Conservation (phyloP, 2,888 invertebrate species). For the Tenthredo amoena region DNA sequence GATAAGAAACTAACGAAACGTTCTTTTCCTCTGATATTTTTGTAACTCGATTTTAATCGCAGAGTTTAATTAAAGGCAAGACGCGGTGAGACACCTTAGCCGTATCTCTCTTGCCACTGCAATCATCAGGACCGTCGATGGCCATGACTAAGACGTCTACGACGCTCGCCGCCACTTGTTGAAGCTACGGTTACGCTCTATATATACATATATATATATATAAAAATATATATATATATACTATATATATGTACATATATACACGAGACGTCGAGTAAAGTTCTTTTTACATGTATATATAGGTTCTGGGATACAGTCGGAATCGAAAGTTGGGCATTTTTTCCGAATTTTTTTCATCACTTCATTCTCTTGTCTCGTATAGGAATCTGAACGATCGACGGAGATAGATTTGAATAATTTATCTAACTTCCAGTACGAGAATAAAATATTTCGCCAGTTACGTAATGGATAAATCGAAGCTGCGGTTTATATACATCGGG, state of each 20-base stretch:
- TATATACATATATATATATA: background rate
- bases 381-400: background rate
- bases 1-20: background rate
- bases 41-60: background rate
- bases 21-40: background rate
- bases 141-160: constrained; percentile 4
- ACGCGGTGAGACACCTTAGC: background rate
- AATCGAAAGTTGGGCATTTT: background rate
- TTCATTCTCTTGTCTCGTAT: background rate
- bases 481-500: constrained; percentile 9
- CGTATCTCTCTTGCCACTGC: background rate
- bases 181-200: constrained; percentile 61
- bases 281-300: background rate
- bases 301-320: background rate
- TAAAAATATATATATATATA: background rate
- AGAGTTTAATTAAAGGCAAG: background rate
- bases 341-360: background rate
- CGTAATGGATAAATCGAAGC: constrained; percentile 21
- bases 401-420: background rate
- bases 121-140: constrained; percentile 19
- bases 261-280: constrained; percentile 4
- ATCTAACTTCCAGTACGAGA: background rate
- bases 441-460: background rate
- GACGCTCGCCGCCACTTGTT: constrained; percentile 70
- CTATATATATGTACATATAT: background rate